A percentile compares a stretch with the other conserved stretches of the same genome.
Conservation (phyloP, 2,797 vertebrate genomes). For the Tolypeutes matacus region DNA sequence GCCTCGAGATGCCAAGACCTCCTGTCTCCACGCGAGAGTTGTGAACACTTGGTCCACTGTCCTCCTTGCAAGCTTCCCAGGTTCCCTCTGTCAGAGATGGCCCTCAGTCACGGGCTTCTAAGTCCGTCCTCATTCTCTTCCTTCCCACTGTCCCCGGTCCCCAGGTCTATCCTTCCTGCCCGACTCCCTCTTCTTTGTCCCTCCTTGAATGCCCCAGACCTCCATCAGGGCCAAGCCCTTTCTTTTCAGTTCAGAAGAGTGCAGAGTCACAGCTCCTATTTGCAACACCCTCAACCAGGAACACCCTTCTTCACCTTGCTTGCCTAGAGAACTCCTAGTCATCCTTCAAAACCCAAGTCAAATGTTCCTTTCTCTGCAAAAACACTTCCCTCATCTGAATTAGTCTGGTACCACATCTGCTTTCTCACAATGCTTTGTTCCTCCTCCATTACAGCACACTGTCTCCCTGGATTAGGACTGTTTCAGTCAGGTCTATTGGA, state of each 20-base stretch:
- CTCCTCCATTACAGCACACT: not conserved
- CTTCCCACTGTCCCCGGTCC: not conserved
- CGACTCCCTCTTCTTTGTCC: not conserved
- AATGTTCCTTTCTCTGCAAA: constrained; percentile 41
- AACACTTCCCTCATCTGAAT: not conserved
- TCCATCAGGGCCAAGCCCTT: not conserved
- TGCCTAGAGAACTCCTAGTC: constrained; percentile 43
- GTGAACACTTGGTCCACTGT: not conserved
- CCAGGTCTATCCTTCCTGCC: not conserved
- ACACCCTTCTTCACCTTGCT: not conserved
- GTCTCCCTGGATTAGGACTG: not conserved
- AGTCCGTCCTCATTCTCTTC: not conserved
- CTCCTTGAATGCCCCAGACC: not conserved
- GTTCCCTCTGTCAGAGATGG: not conserved
- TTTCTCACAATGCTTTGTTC: not conserved
- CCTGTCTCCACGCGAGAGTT: not conserved
- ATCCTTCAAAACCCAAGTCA: constrained; percentile 58
- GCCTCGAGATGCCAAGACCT: not conserved
- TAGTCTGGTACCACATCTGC: not conserved
- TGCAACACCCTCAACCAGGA: not conserved
- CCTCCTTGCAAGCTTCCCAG: not conserved
- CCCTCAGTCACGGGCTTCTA: not conserved
- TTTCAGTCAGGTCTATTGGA: not conserved
- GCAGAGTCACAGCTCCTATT: not conserved
- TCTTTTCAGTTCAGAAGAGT: not conserved